Base-by-base conservation (phyloP, 2,797 vertebrate genomes). In the Syndactyla subalaris region DNA sequence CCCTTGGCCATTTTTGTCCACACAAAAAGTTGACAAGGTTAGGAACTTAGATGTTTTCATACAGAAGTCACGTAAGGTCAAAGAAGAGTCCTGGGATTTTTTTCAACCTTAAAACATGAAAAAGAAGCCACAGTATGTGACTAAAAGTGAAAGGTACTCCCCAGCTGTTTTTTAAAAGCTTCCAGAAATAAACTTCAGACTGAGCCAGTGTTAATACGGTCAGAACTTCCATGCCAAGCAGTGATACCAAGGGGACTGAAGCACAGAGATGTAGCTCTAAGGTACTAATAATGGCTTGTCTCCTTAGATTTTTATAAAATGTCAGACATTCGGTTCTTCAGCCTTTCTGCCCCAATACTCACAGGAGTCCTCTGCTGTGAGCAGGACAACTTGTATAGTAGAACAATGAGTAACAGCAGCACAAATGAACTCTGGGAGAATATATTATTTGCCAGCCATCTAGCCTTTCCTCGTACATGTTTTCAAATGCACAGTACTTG, bases 141-240 rank as follows among this genome's bases (percentile, higher is more conserved):
- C 72, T 88, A 41, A 68, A 83, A 86, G 73, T 70, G 92, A 94
- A 95, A 96, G 88, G 84, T 88, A 94, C 23, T 89, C 92, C 86
- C 92, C 30, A 89, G 95, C 6, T 93, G 74, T 75, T 78, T 91
- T 92, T 85, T 88, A 94, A 96, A 95, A 94, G 91, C 73, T 90
- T 94, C 92, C 82, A 92, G 67, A 95, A 89, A 91, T 92, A 96
- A 96, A 93, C 32, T 39, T 66, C 18, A 72, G 54, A 10, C 26
- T 87, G 71, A 88, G 51, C 4, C 68, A 83, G 36, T 49, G 29
- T 51, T 93, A 93, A 94, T 48, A 81, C 51, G 57, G 68, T 85
- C 82, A 76, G 92, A 83, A 95, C 93, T 96, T 96, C 78, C 88
- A 94, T 80, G 46, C 55, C 92, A 96, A 91, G 61, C 9, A 75